Evolutionary conservation across 2,113 vertebrate species (phyloP).

Genomic region (Chamaetylas fuelleborni): DNA sequence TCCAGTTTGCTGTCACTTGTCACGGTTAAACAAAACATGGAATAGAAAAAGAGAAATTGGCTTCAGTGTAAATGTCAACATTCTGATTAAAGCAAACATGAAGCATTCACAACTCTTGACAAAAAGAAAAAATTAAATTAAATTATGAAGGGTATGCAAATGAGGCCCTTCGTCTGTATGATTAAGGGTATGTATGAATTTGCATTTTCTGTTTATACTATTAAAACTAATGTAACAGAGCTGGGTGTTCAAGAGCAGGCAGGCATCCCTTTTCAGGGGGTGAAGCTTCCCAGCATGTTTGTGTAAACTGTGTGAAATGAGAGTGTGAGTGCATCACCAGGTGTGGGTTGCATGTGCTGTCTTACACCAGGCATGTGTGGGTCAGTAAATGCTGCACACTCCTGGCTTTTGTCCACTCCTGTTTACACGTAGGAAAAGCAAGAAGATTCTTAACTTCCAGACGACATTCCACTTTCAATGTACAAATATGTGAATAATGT

Average conservation of each 20-base stretch:
- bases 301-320: background rate
- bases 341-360: rapidly evolving
- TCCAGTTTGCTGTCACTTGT: constrained; percentile 84
- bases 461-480: background rate
- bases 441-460: background rate
- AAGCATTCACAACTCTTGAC: constrained; percentile 78
- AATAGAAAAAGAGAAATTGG: constrained; percentile 81
- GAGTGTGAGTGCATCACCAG: rapidly evolving
- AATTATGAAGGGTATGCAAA: constrained; percentile 82
- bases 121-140: constrained; percentile 78
- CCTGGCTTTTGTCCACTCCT: background rate
- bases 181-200: constrained; percentile 68
- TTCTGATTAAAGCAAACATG: constrained; percentile 86
- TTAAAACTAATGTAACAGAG: constrained; percentile 45
- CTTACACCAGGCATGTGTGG: background rate
- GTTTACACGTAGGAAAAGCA: background rate
- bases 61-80: constrained; percentile 86
- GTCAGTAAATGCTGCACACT: background rate
- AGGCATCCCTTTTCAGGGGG: background rate
- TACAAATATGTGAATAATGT: constrained; percentile 5
- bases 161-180: constrained; percentile 60
- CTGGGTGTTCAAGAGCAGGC: background rate
- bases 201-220: constrained; percentile 66
- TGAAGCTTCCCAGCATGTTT: background rate
- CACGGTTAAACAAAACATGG: constrained; percentile 82